These are phyloP conservation scores for Opisthograptis luteolata DNA, from an alignment of 2,888 invertebrate genomes.

Conservation along the genomic window DNA sequence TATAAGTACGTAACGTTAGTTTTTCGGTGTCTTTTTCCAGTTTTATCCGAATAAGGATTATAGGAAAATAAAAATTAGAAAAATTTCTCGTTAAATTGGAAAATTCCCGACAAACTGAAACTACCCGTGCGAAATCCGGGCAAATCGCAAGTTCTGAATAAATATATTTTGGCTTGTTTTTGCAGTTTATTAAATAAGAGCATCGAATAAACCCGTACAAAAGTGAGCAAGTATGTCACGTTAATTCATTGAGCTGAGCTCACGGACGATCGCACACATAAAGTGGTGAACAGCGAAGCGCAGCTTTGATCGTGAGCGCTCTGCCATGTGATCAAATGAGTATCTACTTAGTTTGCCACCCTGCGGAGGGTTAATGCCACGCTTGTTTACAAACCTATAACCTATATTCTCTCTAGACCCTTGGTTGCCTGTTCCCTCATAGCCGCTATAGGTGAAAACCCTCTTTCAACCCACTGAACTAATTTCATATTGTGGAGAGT, in stretches of 20 bases:
- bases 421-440: conserved; percentile 12
- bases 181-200: conserved; percentile 23
- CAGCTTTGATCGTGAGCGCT: conserved; percentile 78
- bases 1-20: too few species aligned
- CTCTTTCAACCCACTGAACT: conserved; percentile 26
- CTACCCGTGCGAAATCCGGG: too few species aligned
- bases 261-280: conserved; percentile 69
- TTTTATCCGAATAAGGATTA: too few species aligned
- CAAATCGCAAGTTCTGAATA: not conserved
- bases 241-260: conserved; percentile 73
- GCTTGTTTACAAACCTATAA: conserved; percentile 44
- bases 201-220: conserved; percentile 37
- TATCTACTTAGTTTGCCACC: conserved; percentile 57
- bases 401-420: conserved; percentile 18
- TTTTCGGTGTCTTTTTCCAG: too few species aligned
- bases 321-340: conserved; percentile 75
- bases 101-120: too few species aligned
- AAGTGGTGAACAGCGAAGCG: conserved; percentile 43
- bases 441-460: conserved; percentile 7
- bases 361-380: conserved; percentile 46
- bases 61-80: too few species aligned
- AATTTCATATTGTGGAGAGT: not conserved
- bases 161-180: not conserved
- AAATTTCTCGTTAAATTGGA: too few species aligned
- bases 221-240: conserved; percentile 67